Percentiles rank a stretch among this genome's conserved stretches.
These are phyloP conservation scores for Mallotus villosus DNA, from an alignment of 2,797 vertebrate genomes.

Conservation along the genomic window DNA sequence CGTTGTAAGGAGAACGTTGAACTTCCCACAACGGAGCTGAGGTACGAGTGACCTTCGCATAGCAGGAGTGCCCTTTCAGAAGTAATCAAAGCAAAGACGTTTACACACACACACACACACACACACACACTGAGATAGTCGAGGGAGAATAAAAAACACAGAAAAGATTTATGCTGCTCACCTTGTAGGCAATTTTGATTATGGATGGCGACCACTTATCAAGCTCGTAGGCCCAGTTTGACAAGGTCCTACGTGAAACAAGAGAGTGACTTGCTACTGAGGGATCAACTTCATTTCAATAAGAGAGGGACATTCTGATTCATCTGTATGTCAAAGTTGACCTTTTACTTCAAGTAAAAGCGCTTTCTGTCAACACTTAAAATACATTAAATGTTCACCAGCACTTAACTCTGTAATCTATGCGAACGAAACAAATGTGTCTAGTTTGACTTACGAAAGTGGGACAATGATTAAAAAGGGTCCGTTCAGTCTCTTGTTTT, in stretches of 20 bases:
- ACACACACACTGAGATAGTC: background rate
- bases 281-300: background rate
- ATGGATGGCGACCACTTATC: constrained; percentile 92
- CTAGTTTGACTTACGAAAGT: constrained; percentile 86
- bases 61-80: constrained; percentile 86
- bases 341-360: too few species aligned
- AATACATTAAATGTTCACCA: too few species aligned
- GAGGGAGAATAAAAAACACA: background rate
- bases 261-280: constrained; percentile 1
- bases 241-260: constrained; percentile 77
- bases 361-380: too few species aligned
- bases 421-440: background rate
- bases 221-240: constrained; percentile 90
- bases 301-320: background rate
- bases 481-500: constrained; percentile 93
- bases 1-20: constrained; percentile 94
- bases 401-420: background rate
- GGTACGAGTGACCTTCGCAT: constrained; percentile 91
- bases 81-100: constrained; percentile 4
- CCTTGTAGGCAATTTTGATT: constrained; percentile 90
- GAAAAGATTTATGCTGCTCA: constrained; percentile 33
- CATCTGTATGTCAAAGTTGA: too few species aligned
- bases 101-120: background rate
- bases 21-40: constrained; percentile 93
- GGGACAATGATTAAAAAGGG: constrained; percentile 98